Base-by-base conservation (phyloP, 2,797 vertebrate species). In the Hoplostethus atlanticus region DNA sequence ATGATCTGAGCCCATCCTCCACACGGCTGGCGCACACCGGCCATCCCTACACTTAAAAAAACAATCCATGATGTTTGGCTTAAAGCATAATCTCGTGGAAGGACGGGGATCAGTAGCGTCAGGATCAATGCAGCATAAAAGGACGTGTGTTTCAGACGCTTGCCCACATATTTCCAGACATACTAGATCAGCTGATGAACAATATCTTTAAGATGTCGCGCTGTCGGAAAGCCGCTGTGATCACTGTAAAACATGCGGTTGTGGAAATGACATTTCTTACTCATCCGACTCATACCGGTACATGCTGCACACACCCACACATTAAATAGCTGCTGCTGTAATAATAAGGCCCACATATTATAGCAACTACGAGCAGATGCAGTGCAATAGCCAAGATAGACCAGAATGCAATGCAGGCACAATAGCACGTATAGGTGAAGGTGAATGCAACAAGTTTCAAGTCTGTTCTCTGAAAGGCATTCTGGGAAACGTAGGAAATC, bases 311-410 rank as follows among this genome's bases (percentile, higher is more conserved):
- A 2, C 34, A 51, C 17, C 10, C 17, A 25, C 48, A 51, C 17
- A 69, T 48, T 59, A 63, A 64, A 81, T 70, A 74, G 62, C 76
- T 77, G 61, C 48, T 75, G 68, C 73, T 78, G 72, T 78, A 74
- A 80, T 85, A 85, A 85, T 68, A 68, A 59, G 53, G 52, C 28
- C 73, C 51, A n/a, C 60, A 65, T 69, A 56, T 51, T 73, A 66
- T 17, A 50, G 16, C n/a, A n/a, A 50, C 17, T 50, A 17, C 0
- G 68, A 60, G 64, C 66, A 28, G 28, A 28, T 21, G 21, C 21
- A 21, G 1, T 21, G 21, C 21, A 21, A 1, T 21, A 21, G 21
- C 21, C 1, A 1, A 21, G 21, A 21, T 21, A 21, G 21, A 21
- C 21, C 21, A 21, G 21, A 21, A 21, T 21, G 21, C 21, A 21